Evolutionary conservation across 2,113 vertebrate species (phyloP), one percentile per base, ranked within the genome.

Genomic region (Tachysurus vachellii): DNA sequence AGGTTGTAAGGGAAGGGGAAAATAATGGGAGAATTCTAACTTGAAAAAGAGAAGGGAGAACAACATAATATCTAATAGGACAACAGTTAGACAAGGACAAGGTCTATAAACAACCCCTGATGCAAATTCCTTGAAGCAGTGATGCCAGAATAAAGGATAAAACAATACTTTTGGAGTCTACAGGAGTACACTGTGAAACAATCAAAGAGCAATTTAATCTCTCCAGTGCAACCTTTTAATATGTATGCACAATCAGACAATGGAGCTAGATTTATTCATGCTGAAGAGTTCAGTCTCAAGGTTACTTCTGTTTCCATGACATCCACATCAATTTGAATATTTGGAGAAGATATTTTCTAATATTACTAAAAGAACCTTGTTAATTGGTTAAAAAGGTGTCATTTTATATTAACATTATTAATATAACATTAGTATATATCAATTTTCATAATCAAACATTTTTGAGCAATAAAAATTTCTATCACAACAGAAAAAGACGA

Each of bases 161-260:
- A 83, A 82, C 73, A 66, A 53, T 85, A 85, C 76, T 53, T 87
- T 59, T 64, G 36, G 57, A 91, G 64, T 76, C 44, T 28, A 83
- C 31, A 36, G n/a, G 61, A 70, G 50, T 87, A 83, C 77, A 85
- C 88, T 88, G 87, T 89, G 90, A 87, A 71, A 84, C 59, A 90
- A 91, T 92, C 89, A 92, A 91, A 92, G 89, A 88, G 42, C 36
- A 85, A 80, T 85, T 89, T 42, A 86, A 53, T 90, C 90, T 90
- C 61, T 85, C 36, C 85, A 87, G 36, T 88, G 80, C 83, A 57
- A 66, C 85, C 76, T 85, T 92, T 91, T 87, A 92, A 59, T 91
- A 92, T 91, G 66, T 84, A 87, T 87, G 59, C 73, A 89, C 87
- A 90, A 87, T 80, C 82, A 75, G 85, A 86, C 87, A 88, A 23